A percentile compares a stretch with the other conserved stretches of the same genome.
phyloP scores from a whole-genome alignment of 2,888 invertebrate genomes.

The Torymus aiolomorphi region DNA sequence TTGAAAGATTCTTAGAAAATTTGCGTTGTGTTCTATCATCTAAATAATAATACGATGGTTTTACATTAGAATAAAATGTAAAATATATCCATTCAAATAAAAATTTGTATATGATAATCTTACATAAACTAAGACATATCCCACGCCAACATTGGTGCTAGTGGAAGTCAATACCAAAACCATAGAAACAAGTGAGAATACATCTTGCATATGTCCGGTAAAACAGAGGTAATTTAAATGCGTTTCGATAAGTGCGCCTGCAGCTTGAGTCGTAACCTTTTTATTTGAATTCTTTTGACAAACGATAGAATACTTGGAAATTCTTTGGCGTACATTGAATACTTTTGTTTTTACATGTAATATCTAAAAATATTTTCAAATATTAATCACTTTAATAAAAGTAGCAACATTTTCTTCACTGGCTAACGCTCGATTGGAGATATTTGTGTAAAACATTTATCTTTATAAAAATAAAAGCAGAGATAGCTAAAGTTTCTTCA shows the following conservation, averaged over 20 bases:
- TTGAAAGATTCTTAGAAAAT: background rate
- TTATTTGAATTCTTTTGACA: background rate
- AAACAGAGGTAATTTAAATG: background rate
- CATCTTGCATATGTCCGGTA: background rate
- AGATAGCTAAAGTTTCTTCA: too few species aligned
- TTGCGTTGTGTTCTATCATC: background rate
- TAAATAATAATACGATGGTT: background rate
- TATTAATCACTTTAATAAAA: background rate
- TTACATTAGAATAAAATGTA: background rate
- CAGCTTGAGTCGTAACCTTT: background rate
- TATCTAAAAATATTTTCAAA: background rate
- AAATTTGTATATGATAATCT: background rate
- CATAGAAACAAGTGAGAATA: constrained; percentile 5
- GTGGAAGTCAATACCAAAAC: background rate
- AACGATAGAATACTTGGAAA: background rate
- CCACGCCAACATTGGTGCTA: background rate
- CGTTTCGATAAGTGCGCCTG: background rate
- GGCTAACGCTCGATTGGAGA: too few species aligned
- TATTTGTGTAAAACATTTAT: too few species aligned
- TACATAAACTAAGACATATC: constrained; percentile 11
- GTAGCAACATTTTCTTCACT: too few species aligned
- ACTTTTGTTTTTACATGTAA: constrained; percentile 10
- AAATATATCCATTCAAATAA: too few species aligned
- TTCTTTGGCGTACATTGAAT: constrained; percentile 3
- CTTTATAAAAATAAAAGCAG: too few species aligned